Percentiles rank a stretch among this genome's conserved stretches.
phyloP scores from a whole-genome alignment of 2,113 vertebrate genomes.

The Atlantisia rogersi region DNA sequence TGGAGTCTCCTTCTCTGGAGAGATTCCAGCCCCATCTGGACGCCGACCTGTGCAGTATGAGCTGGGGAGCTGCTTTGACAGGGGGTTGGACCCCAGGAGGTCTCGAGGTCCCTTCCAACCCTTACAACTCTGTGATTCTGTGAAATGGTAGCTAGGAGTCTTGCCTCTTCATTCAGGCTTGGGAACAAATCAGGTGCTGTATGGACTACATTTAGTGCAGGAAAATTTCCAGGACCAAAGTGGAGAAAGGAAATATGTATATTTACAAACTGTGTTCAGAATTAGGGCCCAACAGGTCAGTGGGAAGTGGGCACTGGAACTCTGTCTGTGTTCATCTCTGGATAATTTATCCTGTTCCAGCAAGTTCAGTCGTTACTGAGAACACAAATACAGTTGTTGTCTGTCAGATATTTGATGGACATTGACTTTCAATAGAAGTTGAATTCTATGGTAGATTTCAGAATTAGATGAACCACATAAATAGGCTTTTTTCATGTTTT shows the following conservation, averaged over 20 bases:
- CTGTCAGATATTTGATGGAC: neutral
- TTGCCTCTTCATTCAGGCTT: neutral
- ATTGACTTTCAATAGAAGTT: neutral
- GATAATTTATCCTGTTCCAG: neutral
- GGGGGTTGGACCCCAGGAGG: too few relatives aligned
- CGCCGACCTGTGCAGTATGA: too few relatives aligned
- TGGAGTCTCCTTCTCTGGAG: too few relatives aligned
- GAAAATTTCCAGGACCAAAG: neutral
- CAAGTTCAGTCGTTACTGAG: neutral
- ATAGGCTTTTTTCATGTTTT: neutral
- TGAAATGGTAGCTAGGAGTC: neutral
- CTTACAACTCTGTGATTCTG: too few relatives aligned
- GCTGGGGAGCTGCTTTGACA: too few relatives aligned
- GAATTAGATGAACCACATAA: neutral
- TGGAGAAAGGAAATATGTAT: neutral
- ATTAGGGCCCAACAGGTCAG: neutral
- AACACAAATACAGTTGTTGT: neutral
- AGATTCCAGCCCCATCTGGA: too few relatives aligned
- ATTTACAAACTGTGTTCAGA: neutral
- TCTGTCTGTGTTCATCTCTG: neutral
- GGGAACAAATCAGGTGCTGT: neutral
- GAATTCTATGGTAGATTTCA: neutral
- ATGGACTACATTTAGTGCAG: neutral
- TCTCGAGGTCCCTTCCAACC: too few relatives aligned
- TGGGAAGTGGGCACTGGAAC: neutral